Conservation (phyloP, 2,797 vertebrate species). For the Halcyon badia region DNA sequence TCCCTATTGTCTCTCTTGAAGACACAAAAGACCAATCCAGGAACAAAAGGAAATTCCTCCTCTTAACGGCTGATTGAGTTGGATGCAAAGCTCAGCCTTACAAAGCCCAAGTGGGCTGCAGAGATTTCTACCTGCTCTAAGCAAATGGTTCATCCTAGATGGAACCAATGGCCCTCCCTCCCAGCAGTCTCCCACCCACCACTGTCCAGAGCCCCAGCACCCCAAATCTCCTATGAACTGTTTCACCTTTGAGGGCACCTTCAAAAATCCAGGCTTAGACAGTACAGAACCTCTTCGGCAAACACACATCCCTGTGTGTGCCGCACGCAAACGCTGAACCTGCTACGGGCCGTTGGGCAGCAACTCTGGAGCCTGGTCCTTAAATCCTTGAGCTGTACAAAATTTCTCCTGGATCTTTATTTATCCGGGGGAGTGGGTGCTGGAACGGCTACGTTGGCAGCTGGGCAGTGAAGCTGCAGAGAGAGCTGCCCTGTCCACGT, state of each 20-base stretch:
- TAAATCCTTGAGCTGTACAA: not conserved
- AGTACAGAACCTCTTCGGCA: not conserved
- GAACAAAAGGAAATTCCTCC: not conserved
- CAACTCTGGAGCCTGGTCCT: not conserved
- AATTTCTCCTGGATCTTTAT: not conserved
- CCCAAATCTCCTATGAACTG: not conserved
- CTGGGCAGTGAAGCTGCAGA: not conserved
- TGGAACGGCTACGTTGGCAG: fast-evolving
- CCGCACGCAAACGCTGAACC: fast-evolving
- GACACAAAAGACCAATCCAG: not conserved
- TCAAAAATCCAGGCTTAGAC: not conserved
- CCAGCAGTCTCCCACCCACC: not conserved
- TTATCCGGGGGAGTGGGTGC: not conserved
- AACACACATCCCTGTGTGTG: fast-evolving
- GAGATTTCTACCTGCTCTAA: not conserved
- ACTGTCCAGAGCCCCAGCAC: too few species aligned
- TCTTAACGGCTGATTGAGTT: not conserved
- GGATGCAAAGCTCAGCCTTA: not conserved
- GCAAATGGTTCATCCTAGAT: not conserved
- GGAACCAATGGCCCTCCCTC: not conserved
- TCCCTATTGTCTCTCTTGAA: not conserved
- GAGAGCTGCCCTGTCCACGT: not conserved
- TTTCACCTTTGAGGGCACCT: not conserved
- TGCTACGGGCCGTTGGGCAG: not conserved
- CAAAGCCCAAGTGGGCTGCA: not conserved